Evolutionary conservation across 2,888 invertebrate species (phyloP).

Genomic region (Amphipoea oculea): DNA sequence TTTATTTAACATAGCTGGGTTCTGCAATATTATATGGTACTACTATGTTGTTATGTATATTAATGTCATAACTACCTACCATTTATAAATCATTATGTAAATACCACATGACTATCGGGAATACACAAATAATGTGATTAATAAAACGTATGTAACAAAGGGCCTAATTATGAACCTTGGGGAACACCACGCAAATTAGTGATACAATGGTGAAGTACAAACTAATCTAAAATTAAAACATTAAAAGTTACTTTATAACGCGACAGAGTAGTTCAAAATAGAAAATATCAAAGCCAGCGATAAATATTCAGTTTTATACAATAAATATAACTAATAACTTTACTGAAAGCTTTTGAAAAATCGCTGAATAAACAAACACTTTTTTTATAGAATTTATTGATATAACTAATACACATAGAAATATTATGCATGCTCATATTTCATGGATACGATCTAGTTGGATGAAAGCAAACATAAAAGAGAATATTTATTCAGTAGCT

Average conservation of each 20-base stretch:
- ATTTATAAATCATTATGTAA: not conserved
- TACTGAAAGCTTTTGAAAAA: slow-evolving; percentile 25
- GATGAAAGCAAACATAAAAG: slow-evolving; percentile 8
- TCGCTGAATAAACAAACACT: not conserved
- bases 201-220: not conserved
- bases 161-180: slow-evolving; percentile 9
- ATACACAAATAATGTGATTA: not conserved
- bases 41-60: not conserved
- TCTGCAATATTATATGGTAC: not conserved
- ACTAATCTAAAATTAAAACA: not conserved
- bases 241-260: not conserved
- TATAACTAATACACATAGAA: not conserved
- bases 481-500: slow-evolving; percentile 15
- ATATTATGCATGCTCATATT: slow-evolving; percentile 31
- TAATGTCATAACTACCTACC: too few relatives aligned
- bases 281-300: not conserved
- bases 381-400: slow-evolving; percentile 3
- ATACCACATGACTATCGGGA: not conserved
- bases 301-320: not conserved
- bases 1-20: not conserved
- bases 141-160: not conserved
- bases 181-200: not conserved
- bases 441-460: slow-evolving; percentile 16
- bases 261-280: not conserved
- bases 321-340: not conserved